A percentile compares a stretch with the other conserved stretches of the same genome.
These are phyloP conservation scores for Drosophila peninsularis DNA, from an alignment of 2,888 invertebrate species.

Conservation along the genomic window DNA sequence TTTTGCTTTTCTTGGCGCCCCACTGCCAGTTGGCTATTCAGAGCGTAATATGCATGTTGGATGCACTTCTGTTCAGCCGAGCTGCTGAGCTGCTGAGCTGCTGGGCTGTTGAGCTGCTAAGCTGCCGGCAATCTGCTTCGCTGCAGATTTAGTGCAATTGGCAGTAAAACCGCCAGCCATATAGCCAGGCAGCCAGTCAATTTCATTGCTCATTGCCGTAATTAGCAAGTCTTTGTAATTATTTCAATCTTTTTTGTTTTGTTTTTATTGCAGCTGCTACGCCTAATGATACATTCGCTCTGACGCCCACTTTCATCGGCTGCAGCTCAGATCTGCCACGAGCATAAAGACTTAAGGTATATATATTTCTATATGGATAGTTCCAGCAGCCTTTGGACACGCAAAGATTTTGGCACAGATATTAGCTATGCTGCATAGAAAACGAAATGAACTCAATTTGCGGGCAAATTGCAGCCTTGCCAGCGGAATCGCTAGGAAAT, in stretches of 20 bases:
- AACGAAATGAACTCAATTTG: constrained; percentile 64
- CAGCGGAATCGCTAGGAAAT: constrained; percentile 29
- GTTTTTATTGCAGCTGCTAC: constrained; percentile 23
- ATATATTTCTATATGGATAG: background rate
- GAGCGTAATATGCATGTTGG: constrained; percentile 79
- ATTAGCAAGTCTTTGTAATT: constrained; percentile 75
- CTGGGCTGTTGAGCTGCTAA: constrained; percentile 21
- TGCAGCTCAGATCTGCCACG: constrained; percentile 25
- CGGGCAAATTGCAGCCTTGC: constrained; percentile 45
- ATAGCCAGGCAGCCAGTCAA: constrained; percentile 37
- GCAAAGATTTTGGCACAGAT: constrained; percentile 59
- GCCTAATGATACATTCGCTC: constrained; percentile 59
- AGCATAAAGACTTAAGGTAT: constrained; percentile 5
- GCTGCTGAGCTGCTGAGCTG: constrained; percentile 8
- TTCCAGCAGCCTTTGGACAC: constrained; percentile 42
- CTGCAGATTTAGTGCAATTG: constrained; percentile 82
- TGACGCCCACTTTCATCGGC: constrained; percentile 81
- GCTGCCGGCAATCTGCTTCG: constrained; percentile 77
- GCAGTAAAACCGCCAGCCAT: constrained; percentile 25
- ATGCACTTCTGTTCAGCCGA: constrained; percentile 40
- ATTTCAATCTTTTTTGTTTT: constrained; percentile 45
- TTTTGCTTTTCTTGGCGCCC: constrained; percentile 61
- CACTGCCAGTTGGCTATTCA: constrained; percentile 71
- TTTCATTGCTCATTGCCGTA: constrained; percentile 72
- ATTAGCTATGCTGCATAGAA: constrained; percentile 54